Evolutionary conservation across 2,113 vertebrate species (phyloP), one percentile per base, ranked within the genome.

Genomic region (Dryoscopus gambensis): DNA sequence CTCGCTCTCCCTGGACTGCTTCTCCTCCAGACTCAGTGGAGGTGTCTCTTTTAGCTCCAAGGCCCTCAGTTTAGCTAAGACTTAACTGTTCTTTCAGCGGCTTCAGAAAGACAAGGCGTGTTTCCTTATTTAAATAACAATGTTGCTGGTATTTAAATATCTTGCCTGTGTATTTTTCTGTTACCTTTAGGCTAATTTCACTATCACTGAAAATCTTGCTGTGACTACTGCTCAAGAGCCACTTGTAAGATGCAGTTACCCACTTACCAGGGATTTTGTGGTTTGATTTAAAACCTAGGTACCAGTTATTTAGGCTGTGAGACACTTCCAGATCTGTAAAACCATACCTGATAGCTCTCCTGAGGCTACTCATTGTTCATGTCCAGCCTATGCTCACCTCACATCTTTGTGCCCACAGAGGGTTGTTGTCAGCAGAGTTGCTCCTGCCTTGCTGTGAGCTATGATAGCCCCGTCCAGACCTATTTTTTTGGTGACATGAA

Each of bases 41-140:
- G 28, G 22, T 69, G 24, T 35, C 60, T 40, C 46, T 28, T 69
- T 69, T 19, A 57, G 71, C 81, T 87, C 14, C 2, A 0, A 64
- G 56, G 44, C 63, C 62, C 7, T 15, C 2, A 2, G 37, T 90
- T 94, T 86, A 85, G 35, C n/a, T 59, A 47, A 85, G 50, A 57
- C 9, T 59, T 90, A 77, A 52, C 23, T 39, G 35, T 49, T 53
- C 74, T 70, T 53, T 52, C 20, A 73, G 57, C 13, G n/a, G 50
- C 47, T 35, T 25, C 35, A 44, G 46, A 40, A 68, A 84, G 56
- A 14, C 0, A 68, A 84, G 56, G 15, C 0, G 0, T 44, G 27
- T 40, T 86, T 46, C 47, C 24, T 63, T 27, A 65, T 75, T 79
- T 81, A 91, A 77, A 89, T 89, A 37, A 69, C 25, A 78, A 16